Base-by-base conservation (phyloP, 2,113 vertebrate species). In the Acinonyx jubatus region DNA sequence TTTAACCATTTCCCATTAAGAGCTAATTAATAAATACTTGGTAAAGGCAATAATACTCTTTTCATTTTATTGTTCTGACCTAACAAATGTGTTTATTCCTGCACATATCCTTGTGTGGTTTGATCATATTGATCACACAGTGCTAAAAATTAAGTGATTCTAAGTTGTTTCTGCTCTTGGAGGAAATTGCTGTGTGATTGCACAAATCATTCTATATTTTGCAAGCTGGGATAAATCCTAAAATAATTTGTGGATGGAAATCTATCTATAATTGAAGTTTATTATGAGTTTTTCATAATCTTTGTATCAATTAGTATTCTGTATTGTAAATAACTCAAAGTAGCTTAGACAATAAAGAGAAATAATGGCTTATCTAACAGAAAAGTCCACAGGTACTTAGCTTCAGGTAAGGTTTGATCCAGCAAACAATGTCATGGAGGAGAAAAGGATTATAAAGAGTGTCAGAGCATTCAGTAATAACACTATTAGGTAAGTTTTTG, bases 121-220 rank as follows among this genome's bases (percentile, higher is more conserved):
- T 79, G 87, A 87, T 94, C 41, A 16, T 50, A 92, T 63, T 91
- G 87, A 48, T 82, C 33, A 78, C 86, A 52, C n/a, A 82, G 41
- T 78, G 41, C 38, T 81, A 50, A 80, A 92, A 92, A 78, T 85
- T 50, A 96, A 96, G 31, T 65, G 38, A 91, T 57, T 91, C 50
- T 71, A 63, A 74, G 33, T 71, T 74, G 3, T 14, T 89, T 92
- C 15, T 57, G 36, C 55, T 68, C 9, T n/a, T 83, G 33, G 73
- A 93, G 15, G 36, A 31, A 66, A 63, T 7, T 73, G 14, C 19
- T 12, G 21, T 19, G 19, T 13, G 68, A 84, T 3, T 14, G 41
- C 29, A 69, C 41, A 73, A 78, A 71, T 16, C 3, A 33, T 21
- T 93, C 50, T 86, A 27, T 52, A 29, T 80, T 94, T 95, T 85